Evolutionary conservation across 2,797 vertebrate genomes (phyloP).

Genomic region (Loriculus beryllinus): DNA sequence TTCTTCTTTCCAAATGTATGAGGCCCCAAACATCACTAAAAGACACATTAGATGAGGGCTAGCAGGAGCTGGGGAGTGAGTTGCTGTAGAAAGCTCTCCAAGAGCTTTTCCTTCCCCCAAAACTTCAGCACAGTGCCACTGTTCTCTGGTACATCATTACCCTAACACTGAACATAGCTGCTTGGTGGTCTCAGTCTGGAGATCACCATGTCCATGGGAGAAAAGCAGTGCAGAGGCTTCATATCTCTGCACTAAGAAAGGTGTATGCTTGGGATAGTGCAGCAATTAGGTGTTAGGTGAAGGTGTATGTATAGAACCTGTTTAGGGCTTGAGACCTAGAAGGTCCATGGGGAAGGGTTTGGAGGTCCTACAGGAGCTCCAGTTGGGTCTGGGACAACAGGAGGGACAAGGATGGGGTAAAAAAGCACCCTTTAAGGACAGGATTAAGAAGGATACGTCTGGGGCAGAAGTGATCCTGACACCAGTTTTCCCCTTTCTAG

Average conservation of each 20-base stretch:
- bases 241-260: neutral
- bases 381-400: neutral
- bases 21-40: constrained; percentile 32
- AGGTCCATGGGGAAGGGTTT: neutral
- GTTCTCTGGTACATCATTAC: neutral
- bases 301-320: accelerated
- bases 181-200: neutral
- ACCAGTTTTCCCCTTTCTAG: neutral
- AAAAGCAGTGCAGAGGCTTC: neutral
- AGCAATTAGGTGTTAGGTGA: neutral
- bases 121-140: neutral
- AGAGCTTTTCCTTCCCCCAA: neutral
- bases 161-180: neutral
- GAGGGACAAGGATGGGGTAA: neutral
- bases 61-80: neutral
- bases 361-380: neutral
- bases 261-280: neutral
- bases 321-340: neutral
- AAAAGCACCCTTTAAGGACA: neutral
- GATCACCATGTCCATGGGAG: neutral
- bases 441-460: neutral
- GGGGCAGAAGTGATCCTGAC: neutral
- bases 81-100: neutral
- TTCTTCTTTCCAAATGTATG: neutral
- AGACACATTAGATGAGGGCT: neutral